Conservation (phyloP, 2,797 vertebrate genomes). For the Geotrypetes seraphini region DNA sequence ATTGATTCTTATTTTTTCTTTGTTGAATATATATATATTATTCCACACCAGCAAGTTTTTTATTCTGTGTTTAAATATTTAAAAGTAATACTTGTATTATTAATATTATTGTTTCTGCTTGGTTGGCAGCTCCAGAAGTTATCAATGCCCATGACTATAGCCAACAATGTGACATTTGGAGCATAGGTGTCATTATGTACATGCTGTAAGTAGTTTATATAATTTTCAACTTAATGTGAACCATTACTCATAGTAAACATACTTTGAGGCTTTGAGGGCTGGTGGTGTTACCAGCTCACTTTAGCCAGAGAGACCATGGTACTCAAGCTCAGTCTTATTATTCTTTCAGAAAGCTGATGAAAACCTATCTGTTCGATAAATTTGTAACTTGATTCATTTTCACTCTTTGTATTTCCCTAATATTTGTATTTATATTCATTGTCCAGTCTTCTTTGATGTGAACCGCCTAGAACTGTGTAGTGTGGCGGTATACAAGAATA, state of each 20-base stretch:
- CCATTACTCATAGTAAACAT: constrained; percentile 20
- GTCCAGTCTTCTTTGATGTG: no score
- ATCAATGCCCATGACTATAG: constrained; percentile 72
- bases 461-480: no score
- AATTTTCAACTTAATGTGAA: constrained; percentile 21
- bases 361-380: no score
- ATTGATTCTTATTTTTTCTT: constrained; percentile 50
- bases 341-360: no score
- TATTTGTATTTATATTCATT: no score
- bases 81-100: constrained; percentile 54
- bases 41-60: constrained; percentile 49
- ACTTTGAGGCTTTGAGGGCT: no score
- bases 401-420: no score
- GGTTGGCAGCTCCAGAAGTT: constrained; percentile 77
- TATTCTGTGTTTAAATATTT: constrained; percentile 53
- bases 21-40: constrained; percentile 50
- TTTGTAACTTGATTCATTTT: no score
- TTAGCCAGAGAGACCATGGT: no score
- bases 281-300: no score
- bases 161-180: constrained; percentile 82
- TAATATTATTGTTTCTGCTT: constrained; percentile 58
- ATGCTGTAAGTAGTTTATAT: constrained; percentile 69
- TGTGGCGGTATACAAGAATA: no score
- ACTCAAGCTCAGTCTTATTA: no score
- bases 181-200: constrained; percentile 85